Conservation (phyloP, 2,797 vertebrate genomes). For the Squalus acanthias region DNA sequence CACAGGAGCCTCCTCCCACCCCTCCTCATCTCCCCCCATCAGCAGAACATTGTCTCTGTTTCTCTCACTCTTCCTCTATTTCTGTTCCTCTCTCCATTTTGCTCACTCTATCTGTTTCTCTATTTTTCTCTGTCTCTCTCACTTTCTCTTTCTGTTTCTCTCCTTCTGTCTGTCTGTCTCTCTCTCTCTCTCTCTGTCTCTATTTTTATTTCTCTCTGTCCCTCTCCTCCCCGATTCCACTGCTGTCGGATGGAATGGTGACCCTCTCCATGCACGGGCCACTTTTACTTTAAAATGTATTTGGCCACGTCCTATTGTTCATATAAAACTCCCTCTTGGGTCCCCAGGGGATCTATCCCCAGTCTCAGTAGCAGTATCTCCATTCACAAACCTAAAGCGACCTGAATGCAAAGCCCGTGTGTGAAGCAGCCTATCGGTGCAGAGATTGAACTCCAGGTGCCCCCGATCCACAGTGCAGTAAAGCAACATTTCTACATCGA, state of each 20-base stretch:
- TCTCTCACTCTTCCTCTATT: background rate
- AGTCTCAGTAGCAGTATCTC: background rate
- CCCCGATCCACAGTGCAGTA: too few species aligned
- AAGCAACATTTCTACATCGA: background rate
- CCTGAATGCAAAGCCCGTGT: background rate
- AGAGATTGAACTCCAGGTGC: background rate
- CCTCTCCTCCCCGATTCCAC: background rate
- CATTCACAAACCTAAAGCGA: background rate
- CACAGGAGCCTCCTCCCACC: too few species aligned
- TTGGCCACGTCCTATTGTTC: background rate
- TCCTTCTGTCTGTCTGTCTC: too few species aligned
- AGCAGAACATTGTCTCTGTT: background rate
- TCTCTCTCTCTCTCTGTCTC: background rate
- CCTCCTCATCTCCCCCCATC: background rate
- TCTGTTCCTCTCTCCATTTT: background rate
- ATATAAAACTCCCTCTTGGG: background rate
- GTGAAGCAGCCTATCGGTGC: background rate
- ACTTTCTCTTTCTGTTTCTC: background rate
- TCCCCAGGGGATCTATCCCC: background rate
- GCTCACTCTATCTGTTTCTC: slow-evolving; percentile 31
- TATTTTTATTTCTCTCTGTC: background rate
- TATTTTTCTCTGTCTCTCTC: background rate
- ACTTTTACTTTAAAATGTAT: background rate
- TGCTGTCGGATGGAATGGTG: background rate
- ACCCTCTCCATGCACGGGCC: background rate